Conservation (phyloP, 2,888 invertebrate species). For the Zhuqinia jingwanae region DNA sequence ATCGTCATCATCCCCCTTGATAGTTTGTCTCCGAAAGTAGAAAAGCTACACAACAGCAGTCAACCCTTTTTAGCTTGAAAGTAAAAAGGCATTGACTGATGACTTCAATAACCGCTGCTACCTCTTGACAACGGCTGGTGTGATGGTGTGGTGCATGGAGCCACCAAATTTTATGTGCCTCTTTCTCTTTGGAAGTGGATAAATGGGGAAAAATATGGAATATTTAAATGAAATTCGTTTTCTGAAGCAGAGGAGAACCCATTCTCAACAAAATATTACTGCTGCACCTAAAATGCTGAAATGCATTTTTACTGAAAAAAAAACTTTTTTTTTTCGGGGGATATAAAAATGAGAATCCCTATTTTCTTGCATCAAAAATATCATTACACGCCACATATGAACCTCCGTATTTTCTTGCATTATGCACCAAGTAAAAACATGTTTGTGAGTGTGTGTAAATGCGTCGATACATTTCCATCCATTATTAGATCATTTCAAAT, state of each 20-base stretch:
- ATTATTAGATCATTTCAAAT: conserved; percentile 69
- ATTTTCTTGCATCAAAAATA: conserved; percentile 7
- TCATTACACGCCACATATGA: conserved; percentile 46
- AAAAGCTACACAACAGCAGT: not conserved
- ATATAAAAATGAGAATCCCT: not conserved
- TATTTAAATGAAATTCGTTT: conserved; percentile 7
- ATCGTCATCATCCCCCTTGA: not conserved
- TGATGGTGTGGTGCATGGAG: not conserved
- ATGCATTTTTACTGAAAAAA: conserved; percentile 8
- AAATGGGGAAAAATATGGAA: conserved; percentile 27
- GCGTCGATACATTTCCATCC: conserved; percentile 19
- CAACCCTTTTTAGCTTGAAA: not conserved
- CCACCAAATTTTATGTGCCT: not conserved
- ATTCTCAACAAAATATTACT: conserved; percentile 30
- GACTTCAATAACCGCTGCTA: conserved; percentile 75
- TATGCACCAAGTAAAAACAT: conserved; percentile 27
- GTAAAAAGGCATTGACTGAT: conserved; percentile 75
- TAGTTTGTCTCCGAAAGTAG: not conserved
- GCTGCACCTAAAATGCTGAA: conserved; percentile 2
- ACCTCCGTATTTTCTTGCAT: conserved; percentile 13
- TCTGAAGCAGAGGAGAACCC: not conserved
- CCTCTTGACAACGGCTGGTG: conserved; percentile 40
- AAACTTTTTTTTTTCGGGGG: not conserved
- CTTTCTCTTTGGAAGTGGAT: conserved; percentile 6
- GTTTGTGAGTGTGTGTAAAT: not conserved